Evolutionary conservation across 2,888 invertebrate species (phyloP).

Genomic region (Rutpela maculata): DNA sequence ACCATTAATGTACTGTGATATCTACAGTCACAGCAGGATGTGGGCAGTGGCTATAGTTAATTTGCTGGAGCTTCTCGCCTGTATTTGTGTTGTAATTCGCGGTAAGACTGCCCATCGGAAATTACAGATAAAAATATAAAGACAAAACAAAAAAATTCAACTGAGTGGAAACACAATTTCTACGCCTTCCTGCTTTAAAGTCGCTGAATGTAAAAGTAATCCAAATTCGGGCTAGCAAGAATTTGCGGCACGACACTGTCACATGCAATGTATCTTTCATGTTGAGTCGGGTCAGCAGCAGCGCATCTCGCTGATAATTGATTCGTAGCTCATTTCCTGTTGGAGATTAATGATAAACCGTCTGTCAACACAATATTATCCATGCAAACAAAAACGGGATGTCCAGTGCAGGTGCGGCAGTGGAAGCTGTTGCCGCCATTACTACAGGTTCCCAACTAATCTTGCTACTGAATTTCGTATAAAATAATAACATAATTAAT

Average conservation of each 20-base stretch:
- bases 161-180: too few species aligned
- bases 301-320: conserved; percentile 63
- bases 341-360: conserved; percentile 67
- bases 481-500: conserved; percentile 41
- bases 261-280: conserved; percentile 49
- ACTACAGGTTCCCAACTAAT: conserved; percentile 28
- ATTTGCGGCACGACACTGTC: conserved; percentile 27
- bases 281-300: conserved; percentile 51
- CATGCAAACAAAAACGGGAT: conserved; percentile 66
- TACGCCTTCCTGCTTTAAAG: background rate
- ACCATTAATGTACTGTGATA: too few species aligned
- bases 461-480: conserved; percentile 10
- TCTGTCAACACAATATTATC: conserved; percentile 69
- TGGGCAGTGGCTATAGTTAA: too few species aligned
- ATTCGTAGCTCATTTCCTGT: conserved; percentile 66
- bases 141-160: too few species aligned
- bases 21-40: too few species aligned
- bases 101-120: too few species aligned
- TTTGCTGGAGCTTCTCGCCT: too few species aligned
- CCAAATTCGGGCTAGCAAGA: conserved; percentile 7
- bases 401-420: conserved; percentile 64
- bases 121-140: too few species aligned
- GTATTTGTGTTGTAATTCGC: too few species aligned
- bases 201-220: background rate
- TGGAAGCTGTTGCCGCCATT: conserved; percentile 22